Base-by-base conservation (phyloP, 2,888 invertebrate genomes). In the Cryptocheilus praepositus region DNA sequence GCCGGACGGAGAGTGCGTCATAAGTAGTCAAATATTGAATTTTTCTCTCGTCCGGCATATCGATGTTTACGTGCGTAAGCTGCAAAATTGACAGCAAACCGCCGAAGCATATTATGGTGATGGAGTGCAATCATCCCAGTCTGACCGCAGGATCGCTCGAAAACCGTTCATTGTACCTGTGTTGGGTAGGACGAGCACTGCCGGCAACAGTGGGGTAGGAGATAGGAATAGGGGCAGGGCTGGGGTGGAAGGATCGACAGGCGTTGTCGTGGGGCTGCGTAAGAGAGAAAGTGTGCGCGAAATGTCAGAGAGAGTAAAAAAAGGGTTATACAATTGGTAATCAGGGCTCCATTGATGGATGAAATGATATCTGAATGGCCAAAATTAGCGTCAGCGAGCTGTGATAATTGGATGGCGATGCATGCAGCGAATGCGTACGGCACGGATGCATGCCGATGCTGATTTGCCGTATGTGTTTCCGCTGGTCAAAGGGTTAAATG, bases 401-500 rank as follows among this genome's bases (percentile, higher is more conserved):
- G 79, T 77, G 79, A 84, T 85, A 84, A 85, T 84, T 83, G 80
- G 74, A 79, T 76, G 73, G 77, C 77, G 77, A 77, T 75, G 80
- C 77, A 74, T 80, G 76, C 71, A 67, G 44, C 72, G 78, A 74
- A 76, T 81, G 69, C 72, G 77, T 67, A 69, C 71, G 69, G 61
- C 25, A 36, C 52, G 43, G 44, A 54, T 45, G 51, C 67, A 65
- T 69, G 56, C 64, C 78, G 73, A 73, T 64, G 73, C 75, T 75
- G 75, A 76, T 79, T 79, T 75, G 79, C 77, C 73, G 69, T 71
- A 76, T 78, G 76, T 79, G 81, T 74, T 81, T 76, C 77, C 73
- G 74, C 79, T 74, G 76, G 77, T 84, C 84, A 85, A 84, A 83
- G 83, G 83, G 81, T 85, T 84, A 82, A 85, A 84, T 81, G 79